These are phyloP conservation scores for Spodoptera exigua DNA, from an alignment of 2,888 invertebrate species.

Conservation along the genomic window DNA sequence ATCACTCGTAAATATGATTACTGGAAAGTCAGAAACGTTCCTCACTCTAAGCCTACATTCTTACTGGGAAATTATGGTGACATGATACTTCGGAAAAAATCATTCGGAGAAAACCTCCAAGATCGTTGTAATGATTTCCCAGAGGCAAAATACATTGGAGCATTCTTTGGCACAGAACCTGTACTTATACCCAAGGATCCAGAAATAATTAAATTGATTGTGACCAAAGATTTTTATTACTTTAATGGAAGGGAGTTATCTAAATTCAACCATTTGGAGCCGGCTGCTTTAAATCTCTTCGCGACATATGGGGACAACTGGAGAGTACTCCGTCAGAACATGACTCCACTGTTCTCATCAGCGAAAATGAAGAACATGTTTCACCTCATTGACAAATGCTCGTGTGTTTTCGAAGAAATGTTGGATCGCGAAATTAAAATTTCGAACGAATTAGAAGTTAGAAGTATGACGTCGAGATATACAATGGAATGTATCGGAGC, in stretches of 20 bases:
- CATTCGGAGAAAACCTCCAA: constrained; percentile 37
- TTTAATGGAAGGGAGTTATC: constrained; percentile 64
- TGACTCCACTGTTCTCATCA: constrained; percentile 58
- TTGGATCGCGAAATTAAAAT: constrained; percentile 34
- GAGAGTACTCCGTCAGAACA: constrained; percentile 55
- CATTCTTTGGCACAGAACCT: constrained; percentile 66
- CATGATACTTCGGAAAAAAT: constrained; percentile 53
- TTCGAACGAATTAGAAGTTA: constrained; percentile 32
- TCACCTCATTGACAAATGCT: constrained; percentile 53
- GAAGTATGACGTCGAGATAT: constrained; percentile 30
- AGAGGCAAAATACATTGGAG: constrained; percentile 66
- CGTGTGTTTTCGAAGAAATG: constrained; percentile 35
- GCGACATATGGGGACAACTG: constrained; percentile 48
- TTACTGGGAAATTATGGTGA: constrained; percentile 66
- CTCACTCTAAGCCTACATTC: constrained; percentile 52
- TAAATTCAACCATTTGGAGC: constrained; percentile 53
- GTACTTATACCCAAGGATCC: constrained; percentile 66
- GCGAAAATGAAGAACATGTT: constrained; percentile 60
- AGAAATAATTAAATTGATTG: constrained; percentile 64
- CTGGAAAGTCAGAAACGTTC: constrained; percentile 63
- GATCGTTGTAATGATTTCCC: constrained; percentile 64
- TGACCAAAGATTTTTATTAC: constrained; percentile 67
- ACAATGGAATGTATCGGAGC: constrained; percentile 49
- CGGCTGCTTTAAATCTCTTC: constrained; percentile 42
- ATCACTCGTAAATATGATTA: constrained; percentile 58